phyloP scores from a whole-genome alignment of 2,888 invertebrate genomes.

The Tethea ocularis region DNA sequence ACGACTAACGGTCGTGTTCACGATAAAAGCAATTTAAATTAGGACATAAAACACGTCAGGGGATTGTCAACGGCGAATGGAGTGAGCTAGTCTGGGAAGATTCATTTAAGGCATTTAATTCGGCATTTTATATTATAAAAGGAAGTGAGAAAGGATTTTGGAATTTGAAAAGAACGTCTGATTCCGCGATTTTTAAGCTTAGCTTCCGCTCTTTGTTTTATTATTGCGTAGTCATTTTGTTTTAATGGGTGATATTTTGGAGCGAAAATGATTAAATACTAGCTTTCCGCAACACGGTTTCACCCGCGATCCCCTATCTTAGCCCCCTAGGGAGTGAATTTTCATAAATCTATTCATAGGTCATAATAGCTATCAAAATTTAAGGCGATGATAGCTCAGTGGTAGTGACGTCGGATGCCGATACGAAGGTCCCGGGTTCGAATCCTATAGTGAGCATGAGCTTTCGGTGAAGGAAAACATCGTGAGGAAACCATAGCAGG shows the following conservation, averaged over 20 bases:
- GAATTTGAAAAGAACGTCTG: constrained; percentile 51
- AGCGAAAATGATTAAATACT: too few species aligned
- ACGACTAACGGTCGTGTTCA: constrained; percentile 58
- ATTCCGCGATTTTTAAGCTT: constrained; percentile 41
- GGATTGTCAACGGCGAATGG: constrained; percentile 68
- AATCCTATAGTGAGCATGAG: too few species aligned
- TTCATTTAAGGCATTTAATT: constrained; percentile 66
- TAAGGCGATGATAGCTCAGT: too few species aligned
- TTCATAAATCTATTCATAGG: too few species aligned
- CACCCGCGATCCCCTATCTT: too few species aligned
- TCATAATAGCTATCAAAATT: too few species aligned
- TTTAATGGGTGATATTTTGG: constrained; percentile 5
- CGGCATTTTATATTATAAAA: constrained; percentile 49
- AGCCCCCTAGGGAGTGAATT: too few species aligned
- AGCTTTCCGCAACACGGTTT: too few species aligned
- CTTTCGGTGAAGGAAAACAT: too few species aligned
- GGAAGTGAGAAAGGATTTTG: constrained; percentile 50
- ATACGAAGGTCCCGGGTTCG: too few species aligned
- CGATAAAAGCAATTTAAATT: constrained; percentile 69
- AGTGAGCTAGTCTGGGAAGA: constrained; percentile 52
- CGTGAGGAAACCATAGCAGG: too few species aligned
- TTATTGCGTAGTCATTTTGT: constrained; percentile 23
- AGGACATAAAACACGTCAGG: constrained; percentile 73
- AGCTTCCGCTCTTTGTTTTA: constrained; percentile 33
- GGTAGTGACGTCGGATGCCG: too few species aligned